Conservation (phyloP, 2,113 vertebrate genomes). For the Tachuris rubrigastra region DNA sequence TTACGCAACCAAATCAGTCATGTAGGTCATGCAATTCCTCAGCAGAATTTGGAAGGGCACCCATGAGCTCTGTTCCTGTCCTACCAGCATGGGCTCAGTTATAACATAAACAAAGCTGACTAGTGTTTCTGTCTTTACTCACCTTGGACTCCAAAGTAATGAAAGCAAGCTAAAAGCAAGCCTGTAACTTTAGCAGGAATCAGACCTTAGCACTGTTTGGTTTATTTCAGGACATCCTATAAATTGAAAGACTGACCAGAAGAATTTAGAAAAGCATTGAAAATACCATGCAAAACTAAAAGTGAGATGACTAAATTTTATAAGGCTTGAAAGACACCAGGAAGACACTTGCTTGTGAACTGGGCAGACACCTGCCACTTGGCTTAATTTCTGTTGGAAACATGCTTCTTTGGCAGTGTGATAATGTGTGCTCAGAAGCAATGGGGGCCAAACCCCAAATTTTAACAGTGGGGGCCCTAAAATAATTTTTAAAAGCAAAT, state of each 20-base stretch:
- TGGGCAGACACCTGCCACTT: neutral
- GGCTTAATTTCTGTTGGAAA: neutral
- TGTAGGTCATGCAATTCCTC: fast-evolving
- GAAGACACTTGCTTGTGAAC: neutral
- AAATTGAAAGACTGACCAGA: neutral
- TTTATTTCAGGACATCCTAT: neutral
- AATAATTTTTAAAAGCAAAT: neutral
- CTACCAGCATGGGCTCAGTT: neutral
- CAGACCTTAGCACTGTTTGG: neutral
- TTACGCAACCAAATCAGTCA: neutral
- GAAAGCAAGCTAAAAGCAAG: neutral
- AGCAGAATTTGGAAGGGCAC: neutral
- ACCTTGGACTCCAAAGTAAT: neutral
- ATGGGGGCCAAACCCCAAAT: neutral
- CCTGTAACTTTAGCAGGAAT: neutral
- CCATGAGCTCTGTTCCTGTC: neutral
- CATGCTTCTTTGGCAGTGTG: neutral
- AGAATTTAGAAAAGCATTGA: neutral
- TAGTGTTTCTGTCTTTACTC: neutral
- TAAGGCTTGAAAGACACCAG: neutral
- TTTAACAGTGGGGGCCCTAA: neutral
- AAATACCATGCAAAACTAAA: neutral
- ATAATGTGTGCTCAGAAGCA: neutral
- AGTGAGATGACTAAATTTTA: neutral
- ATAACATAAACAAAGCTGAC: neutral